phyloP scores from a whole-genome alignment of 2,113 vertebrate species.

The Xenopus laevis region DNA sequence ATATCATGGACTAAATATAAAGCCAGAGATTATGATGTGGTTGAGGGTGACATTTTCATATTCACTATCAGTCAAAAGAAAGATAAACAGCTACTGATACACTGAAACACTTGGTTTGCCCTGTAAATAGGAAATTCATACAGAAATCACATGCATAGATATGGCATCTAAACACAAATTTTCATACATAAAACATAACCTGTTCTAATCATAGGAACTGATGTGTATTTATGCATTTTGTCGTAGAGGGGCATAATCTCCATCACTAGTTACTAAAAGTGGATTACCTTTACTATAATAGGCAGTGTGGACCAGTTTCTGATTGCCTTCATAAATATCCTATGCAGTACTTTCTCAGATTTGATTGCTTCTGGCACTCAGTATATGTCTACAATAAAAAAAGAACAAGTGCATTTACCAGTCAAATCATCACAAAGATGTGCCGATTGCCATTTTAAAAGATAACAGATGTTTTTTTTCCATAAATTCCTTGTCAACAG shows the following conservation, averaged over 20 bases:
- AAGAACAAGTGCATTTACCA: not conserved
- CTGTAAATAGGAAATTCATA: conserved; percentile 21
- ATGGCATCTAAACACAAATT: conserved; percentile 19
- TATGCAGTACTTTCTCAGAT: not conserved
- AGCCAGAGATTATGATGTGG: not conserved
- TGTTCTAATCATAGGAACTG: conserved; percentile 23
- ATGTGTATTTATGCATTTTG: conserved; percentile 14
- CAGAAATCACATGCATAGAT: conserved; percentile 24
- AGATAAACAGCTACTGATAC: conserved; percentile 17
- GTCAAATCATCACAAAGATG: not conserved
- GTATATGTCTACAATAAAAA: conserved; percentile 2
- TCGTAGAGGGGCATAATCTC: conserved; percentile 10
- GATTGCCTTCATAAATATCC: conserved; percentile 23
- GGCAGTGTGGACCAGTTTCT: conserved; percentile 14
- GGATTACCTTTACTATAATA: conserved; percentile 22
- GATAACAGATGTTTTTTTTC: no score
- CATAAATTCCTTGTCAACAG: not conserved
- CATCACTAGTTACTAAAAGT: conserved; percentile 27
- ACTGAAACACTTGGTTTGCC: conserved; percentile 14
- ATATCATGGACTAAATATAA: not conserved
- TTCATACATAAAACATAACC: conserved; percentile 29
- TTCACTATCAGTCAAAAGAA: conserved; percentile 1
- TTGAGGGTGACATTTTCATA: not conserved
- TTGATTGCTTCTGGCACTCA: conserved; percentile 1
- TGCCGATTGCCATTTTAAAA: not conserved